Conservation (phyloP, 2,113 vertebrate genomes). For the Butorides virescens region DNA sequence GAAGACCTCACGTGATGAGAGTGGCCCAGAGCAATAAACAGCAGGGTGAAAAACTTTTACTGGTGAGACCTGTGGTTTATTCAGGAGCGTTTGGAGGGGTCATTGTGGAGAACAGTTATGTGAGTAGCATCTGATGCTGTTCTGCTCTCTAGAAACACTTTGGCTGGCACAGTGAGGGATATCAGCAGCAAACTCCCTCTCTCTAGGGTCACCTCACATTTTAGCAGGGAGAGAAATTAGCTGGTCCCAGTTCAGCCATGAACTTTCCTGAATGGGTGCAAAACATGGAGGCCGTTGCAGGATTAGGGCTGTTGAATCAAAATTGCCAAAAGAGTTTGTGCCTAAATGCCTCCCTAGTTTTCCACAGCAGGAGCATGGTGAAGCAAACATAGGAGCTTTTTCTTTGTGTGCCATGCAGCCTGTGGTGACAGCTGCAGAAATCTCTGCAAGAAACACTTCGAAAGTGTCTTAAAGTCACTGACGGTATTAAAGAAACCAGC, state of each 20-base stretch:
- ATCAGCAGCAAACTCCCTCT: neutral
- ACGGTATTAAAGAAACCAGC: neutral
- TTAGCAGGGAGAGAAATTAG: neutral
- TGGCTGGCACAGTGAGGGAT: neutral
- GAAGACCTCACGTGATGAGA: neutral
- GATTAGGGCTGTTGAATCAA: neutral
- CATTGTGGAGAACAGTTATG: neutral
- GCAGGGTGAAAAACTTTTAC: neutral
- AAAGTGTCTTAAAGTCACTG: neutral
- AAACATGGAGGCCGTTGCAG: neutral
- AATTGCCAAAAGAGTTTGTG: neutral
- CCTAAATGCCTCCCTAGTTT: neutral
- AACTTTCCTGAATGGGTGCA: neutral
- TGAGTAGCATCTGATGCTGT: neutral
- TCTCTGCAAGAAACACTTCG: neutral
- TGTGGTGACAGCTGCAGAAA: neutral
- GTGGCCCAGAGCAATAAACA: neutral
- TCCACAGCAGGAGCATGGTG: neutral
- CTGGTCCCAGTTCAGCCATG: neutral
- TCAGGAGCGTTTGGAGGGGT: neutral
- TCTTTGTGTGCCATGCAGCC: neutral
- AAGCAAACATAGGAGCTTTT: neutral
- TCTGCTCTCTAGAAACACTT: neutral
- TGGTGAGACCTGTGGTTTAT: neutral
- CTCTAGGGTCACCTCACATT: neutral